Base-by-base conservation (phyloP, 2,113 vertebrate genomes). In the Octodon degus region DNA sequence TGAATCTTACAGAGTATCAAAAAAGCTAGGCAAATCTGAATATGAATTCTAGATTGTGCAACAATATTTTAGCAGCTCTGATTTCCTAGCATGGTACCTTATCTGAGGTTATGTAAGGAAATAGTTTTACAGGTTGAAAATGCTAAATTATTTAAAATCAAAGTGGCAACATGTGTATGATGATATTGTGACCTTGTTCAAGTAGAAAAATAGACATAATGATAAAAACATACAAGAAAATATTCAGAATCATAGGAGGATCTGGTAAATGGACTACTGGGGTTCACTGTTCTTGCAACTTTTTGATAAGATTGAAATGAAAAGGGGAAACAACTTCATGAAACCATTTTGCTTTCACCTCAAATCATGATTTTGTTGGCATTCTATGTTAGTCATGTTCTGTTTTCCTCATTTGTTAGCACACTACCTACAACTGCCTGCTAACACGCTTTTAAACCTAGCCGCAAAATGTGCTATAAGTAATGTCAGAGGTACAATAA, bases 401-500 rank as follows among this genome's bases (percentile, higher is more conserved):
- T 95, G 47, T 93, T 89, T 67, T 65, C 50, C 87, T 68, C 55
- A 92, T 96, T 89, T 97, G 83, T 68, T 6, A 10, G 93, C 16
- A 63, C 6, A 67, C 0, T 68, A 67, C 25, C 81, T 95, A 79
- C 68, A 65, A 4, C n/a, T 94, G 60, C 70, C 76, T 1, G 82
- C 2, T 91, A 89, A 90, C 47, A 5, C 9, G 30, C 24, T 90
- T 95, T 79, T 79, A 95, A 97, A 90, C 3, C 81, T 90, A 60
- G 24, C 83, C 93, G 77, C n/a, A 85, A 60, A 93, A 12, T 34
- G 53, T 72, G 3, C 30, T 80, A 1, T 86, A 76, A 89, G 70
- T 65, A 93, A 80, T 6, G 34, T 0, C 16, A 97, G 84, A 72
- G 0, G 70, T 0, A 2, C 27, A 87, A 80, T 60, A 80, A 96